phyloP scores from a whole-genome alignment of 2,888 invertebrate species.

The Nasonovia ribisnigri region DNA sequence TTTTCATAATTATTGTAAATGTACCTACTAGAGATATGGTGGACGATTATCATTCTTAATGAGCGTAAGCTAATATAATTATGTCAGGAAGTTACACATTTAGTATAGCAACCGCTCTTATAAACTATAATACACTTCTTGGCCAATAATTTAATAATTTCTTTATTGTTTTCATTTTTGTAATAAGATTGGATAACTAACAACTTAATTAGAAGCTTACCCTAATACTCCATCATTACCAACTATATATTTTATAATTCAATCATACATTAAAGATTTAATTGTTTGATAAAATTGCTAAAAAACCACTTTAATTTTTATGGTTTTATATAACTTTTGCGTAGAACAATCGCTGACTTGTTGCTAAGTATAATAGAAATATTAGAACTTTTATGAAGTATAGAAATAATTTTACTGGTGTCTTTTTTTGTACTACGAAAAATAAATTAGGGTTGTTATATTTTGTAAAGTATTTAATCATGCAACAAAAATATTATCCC shows the following conservation, averaged over 20 bases:
- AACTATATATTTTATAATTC: background rate
- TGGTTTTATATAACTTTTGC: background rate
- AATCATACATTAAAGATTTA: background rate
- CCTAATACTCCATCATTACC: background rate
- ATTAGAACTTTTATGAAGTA: background rate
- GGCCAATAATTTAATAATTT: background rate
- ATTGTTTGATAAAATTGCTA: background rate
- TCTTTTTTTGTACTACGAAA: background rate
- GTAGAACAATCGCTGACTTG: background rate
- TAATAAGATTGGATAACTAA: background rate
- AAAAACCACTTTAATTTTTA: background rate
- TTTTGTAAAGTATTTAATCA: background rate
- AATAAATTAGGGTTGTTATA: background rate
- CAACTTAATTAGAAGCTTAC: background rate
- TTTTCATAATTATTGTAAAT: background rate
- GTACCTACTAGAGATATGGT: background rate
- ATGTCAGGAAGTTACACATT: background rate
- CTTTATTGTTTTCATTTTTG: background rate
- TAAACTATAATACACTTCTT: background rate
- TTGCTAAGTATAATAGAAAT: background rate
- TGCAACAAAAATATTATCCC: background rate
- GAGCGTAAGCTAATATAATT: background rate
- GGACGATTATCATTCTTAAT: background rate
- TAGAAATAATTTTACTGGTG: background rate
- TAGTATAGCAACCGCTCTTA: background rate